These are phyloP conservation scores for Quadroppia sp. DNA, from an alignment of 2,888 invertebrate genomes.

Conservation along the genomic window DNA sequence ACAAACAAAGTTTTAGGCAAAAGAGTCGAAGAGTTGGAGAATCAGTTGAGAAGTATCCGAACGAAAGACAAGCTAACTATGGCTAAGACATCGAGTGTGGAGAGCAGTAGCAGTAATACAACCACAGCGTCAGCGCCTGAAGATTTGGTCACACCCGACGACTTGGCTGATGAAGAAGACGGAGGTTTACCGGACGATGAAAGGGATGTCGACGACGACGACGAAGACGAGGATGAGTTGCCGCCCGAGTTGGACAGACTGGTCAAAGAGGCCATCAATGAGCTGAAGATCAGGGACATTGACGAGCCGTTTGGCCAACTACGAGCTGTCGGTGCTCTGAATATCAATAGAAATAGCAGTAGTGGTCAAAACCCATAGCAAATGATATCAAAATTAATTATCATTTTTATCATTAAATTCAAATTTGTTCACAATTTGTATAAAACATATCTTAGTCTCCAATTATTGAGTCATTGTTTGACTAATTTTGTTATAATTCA, in stretches of 20 bases:
- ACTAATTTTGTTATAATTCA: too few species aligned
- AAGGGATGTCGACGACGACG: slow-evolving; percentile 5
- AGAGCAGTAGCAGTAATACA: slow-evolving; percentile 7
- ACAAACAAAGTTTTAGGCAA: slow-evolving; percentile 67
- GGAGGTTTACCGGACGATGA: not conserved
- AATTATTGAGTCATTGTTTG: too few species aligned
- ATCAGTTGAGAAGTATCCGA: slow-evolving; percentile 62
- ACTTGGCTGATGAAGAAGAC: not conserved
- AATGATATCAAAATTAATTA: too few species aligned
- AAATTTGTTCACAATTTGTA: too few species aligned
- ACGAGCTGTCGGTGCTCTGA: not conserved
- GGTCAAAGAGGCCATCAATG: slow-evolving; percentile 30
- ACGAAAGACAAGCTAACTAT: slow-evolving; percentile 39
- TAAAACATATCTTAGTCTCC: too few species aligned
- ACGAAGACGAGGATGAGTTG: slow-evolving; percentile 11
- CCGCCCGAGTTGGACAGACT: slow-evolving; percentile 33
- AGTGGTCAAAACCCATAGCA: too few species aligned
- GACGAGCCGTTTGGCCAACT: not conserved
- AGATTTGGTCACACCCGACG: slow-evolving; percentile 24
- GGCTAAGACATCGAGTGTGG: not conserved
- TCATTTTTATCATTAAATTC: too few species aligned
- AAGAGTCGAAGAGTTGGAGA: slow-evolving; percentile 75
- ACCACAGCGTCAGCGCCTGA: not conserved
- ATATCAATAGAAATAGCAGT: too few species aligned
- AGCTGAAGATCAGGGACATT: slow-evolving; percentile 19